Conservation (phyloP, 2,113 vertebrate species). For the Silurus meridionalis region DNA sequence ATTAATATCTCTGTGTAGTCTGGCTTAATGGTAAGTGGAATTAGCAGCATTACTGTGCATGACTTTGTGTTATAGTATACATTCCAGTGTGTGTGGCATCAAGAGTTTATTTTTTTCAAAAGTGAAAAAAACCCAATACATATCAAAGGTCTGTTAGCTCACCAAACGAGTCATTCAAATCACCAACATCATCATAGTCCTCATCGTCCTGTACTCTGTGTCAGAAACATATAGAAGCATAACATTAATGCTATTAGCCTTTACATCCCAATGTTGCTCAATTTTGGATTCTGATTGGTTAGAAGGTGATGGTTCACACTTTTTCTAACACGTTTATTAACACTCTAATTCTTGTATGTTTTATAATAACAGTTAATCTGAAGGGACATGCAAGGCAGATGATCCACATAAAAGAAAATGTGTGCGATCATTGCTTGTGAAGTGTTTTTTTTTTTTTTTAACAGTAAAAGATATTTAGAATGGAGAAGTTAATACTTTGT, state of each 20-base stretch:
- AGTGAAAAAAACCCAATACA: neutral
- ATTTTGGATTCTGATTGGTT: neutral
- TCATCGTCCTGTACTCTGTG: slow-evolving; percentile 71
- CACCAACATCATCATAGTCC: slow-evolving; percentile 78
- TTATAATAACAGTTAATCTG: neutral
- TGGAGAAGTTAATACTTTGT: neutral
- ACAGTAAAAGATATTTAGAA: neutral
- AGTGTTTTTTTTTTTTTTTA: neutral
- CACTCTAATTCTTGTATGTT: neutral
- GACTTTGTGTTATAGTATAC: neutral
- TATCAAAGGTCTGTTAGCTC: neutral
- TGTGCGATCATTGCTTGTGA: neutral
- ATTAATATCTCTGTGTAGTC: neutral
- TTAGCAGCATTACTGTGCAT: neutral
- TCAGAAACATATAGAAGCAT: slow-evolving; percentile 11
- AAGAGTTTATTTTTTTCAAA: neutral
- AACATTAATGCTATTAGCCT: neutral
- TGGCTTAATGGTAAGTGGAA: neutral
- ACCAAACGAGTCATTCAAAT: slow-evolving; percentile 45
- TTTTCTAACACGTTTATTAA: neutral
- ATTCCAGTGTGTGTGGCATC: neutral
- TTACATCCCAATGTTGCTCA: neutral
- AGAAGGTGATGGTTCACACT: neutral
- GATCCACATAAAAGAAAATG: neutral
- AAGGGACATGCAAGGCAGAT: neutral